These are phyloP conservation scores for Nemoura dubitans DNA, from an alignment of 2,888 invertebrate genomes.

Conservation along the genomic window DNA sequence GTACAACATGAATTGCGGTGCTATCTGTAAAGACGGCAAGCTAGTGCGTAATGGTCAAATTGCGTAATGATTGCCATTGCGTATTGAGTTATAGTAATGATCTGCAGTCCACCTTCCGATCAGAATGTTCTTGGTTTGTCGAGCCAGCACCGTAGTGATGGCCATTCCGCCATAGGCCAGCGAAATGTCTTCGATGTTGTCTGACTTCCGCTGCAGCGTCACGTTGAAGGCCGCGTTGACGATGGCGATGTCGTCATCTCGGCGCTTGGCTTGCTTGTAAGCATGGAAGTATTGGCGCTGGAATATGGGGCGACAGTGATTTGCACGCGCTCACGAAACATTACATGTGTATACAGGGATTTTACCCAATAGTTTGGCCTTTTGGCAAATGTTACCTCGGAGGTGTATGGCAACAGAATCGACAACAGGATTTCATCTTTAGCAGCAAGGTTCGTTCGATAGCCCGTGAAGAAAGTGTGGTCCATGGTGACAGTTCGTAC, in stretches of 20 bases:
- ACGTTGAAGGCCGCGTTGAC: conserved; percentile 88
- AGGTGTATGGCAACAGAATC: conserved; percentile 80
- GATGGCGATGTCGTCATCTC: conserved; percentile 96
- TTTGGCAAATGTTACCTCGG: too few relatives aligned
- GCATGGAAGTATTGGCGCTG: conserved; percentile 76
- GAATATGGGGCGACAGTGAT: too few relatives aligned
- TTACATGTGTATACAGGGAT: too few relatives aligned
- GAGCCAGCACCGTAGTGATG: conserved; percentile 80
- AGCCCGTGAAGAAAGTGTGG: conserved; percentile 83
- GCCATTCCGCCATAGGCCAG: conserved; percentile 96
- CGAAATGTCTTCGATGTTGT: conserved; percentile 69
- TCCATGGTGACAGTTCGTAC: conserved; percentile 74
- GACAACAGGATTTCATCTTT: conserved; percentile 83
- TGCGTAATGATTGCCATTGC: too few relatives aligned
- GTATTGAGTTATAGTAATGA: not conserved
- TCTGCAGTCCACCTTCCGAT: conserved; percentile 60
- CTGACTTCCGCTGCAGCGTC: conserved; percentile 65
- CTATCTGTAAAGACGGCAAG: too few relatives aligned
- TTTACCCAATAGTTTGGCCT: too few relatives aligned
- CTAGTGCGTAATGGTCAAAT: too few relatives aligned
- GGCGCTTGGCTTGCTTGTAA: conserved; percentile 89
- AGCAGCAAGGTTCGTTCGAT: conserved; percentile 78
- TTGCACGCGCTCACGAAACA: too few relatives aligned
- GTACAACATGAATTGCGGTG: not conserved
- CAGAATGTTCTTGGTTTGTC: conserved; percentile 69